Base-by-base conservation (phyloP, 1,140 invertebrate species). In the Lethrus apterus region DNA sequence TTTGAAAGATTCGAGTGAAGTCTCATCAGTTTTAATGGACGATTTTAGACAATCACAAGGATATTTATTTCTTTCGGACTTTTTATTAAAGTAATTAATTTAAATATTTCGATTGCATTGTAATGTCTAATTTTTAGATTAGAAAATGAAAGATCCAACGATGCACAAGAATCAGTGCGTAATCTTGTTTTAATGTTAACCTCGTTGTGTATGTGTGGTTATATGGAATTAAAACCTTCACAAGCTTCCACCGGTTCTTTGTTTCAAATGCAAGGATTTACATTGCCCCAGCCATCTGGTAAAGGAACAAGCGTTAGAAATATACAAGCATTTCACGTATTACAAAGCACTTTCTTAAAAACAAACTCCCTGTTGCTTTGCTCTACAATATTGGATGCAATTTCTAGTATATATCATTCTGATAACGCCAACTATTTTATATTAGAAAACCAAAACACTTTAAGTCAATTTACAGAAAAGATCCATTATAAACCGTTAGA, bases 391-490 rank as follows among this genome's bases (percentile, higher is more conserved):
- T 71, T 99, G 36, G 95, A 98, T 64, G 91, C 92, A 1, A 95
- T 99, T 63, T 93, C 86, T 9, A 91, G 88, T 53, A 87, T 99
- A 9, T 98, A 98, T 68, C 91, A 96, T 67, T 91, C 94, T 14
- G 96, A 99, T 67, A 89, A 92, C 66, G 91, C 93, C 11, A 99
- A 99, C 70, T 99, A 98, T 70, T 99, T 99, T 65, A 97, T 99
- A 58, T 73, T 99, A 0, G 96, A 98, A 69, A 85, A 88, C 55
- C 90, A 97, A 67, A 90, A 94, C 63, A 97, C 93, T 3, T 71
- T 98, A 5, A 91, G 89, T 55, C 88, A 94, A 66, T 97, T 98
- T 70, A 90, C 91, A 1, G 96, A 99, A 63, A 89, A 88, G 62
- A 93, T 99, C 54, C 82, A 95, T 57, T 67, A 80, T 2, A 98